Conservation (phyloP, 2,888 invertebrate genomes). For the Drosophila conformis region DNA sequence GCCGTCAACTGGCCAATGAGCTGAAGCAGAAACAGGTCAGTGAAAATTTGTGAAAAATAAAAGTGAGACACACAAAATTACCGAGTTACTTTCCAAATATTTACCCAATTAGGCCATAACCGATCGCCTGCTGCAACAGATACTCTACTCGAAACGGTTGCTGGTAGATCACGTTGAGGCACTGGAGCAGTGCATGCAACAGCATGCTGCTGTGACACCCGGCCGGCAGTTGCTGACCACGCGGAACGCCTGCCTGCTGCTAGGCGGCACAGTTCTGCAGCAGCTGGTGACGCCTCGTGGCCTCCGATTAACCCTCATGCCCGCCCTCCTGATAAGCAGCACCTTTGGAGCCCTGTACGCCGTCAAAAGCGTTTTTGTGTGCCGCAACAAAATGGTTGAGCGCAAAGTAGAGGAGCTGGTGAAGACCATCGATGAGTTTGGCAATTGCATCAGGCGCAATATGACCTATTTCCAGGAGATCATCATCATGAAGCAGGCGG, state of each 20-base stretch:
- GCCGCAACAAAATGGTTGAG: slow-evolving; percentile 82
- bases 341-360: slow-evolving; percentile 79
- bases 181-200: slow-evolving; percentile 79
- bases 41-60: slow-evolving; percentile 24
- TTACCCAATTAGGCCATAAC: slow-evolving; percentile 67
- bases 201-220: slow-evolving; percentile 10
- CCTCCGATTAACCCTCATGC: slow-evolving; percentile 73
- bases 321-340: slow-evolving; percentile 74
- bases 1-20: slow-evolving; percentile 71
- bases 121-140: slow-evolving; percentile 73
- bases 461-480: slow-evolving; percentile 84
- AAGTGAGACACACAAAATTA: slow-evolving; percentile 10
- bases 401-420: slow-evolving; percentile 81
- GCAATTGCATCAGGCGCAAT: slow-evolving; percentile 83
- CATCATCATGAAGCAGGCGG: slow-evolving; percentile 82
- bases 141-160: slow-evolving; percentile 83
- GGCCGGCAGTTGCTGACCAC: slow-evolving; percentile 72
- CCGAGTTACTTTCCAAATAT: background rate
- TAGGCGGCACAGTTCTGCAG: slow-evolving; percentile 77
- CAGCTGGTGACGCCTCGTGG: slow-evolving; percentile 79
- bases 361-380: slow-evolving; percentile 79
- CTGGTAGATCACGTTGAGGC: slow-evolving; percentile 84
- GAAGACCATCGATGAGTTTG: slow-evolving; percentile 82
- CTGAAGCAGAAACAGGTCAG: slow-evolving; percentile 82
- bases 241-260: slow-evolving; percentile 75